Base-by-base conservation (phyloP, 2,113 vertebrate genomes). In the Madoqua kirkii region DNA sequence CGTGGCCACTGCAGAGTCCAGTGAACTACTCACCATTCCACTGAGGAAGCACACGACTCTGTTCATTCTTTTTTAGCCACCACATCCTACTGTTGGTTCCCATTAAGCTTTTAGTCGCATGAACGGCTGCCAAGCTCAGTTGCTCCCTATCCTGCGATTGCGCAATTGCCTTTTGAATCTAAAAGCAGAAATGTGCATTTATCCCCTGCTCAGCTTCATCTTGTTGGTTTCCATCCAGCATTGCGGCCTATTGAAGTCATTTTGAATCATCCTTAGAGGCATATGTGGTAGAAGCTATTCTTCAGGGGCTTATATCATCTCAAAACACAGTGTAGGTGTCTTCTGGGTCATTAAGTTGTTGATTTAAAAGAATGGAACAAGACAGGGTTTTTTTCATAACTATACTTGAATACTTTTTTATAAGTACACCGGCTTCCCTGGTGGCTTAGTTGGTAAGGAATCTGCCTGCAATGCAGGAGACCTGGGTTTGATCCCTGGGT, bases 91-190 rank as follows among this genome's bases (percentile, higher is more conserved):
- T 83, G 36, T 89, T 92, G 94, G 88, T 91, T 96, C 92, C 48
- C 36, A 95, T 87, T 95, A 96, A 96, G 95, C 60, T 86, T 96
- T 92, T 93, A 93, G 98, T 84, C 57, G 86, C 91, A 83, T 79
- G 78, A 93, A 93, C 52, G 1, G 48, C 60, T 95, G 96, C 96
- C 94, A 96, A 98, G 55, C 78, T 97, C 87, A 48, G 85, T 89
- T 16, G 54, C 36, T 95, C 17, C 43, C 78, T 86, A 95, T 84
- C 87, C 90, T 95, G 87, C 45, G 43, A 89, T 93, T 96, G 94
- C 25, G 0, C 88, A 97, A 98, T 36, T 90, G 76, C 45, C 87
- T 95, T 96, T 94, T 93, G 83, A 92, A 81, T 93, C 67, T 95
- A 84, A 92, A 97, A 95, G 93, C 71, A 94, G 93, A 84, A 96